These are phyloP conservation scores for Sarcophaga carnaria DNA, from an alignment of 2,888 invertebrate genomes.

Conservation along the genomic window DNA sequence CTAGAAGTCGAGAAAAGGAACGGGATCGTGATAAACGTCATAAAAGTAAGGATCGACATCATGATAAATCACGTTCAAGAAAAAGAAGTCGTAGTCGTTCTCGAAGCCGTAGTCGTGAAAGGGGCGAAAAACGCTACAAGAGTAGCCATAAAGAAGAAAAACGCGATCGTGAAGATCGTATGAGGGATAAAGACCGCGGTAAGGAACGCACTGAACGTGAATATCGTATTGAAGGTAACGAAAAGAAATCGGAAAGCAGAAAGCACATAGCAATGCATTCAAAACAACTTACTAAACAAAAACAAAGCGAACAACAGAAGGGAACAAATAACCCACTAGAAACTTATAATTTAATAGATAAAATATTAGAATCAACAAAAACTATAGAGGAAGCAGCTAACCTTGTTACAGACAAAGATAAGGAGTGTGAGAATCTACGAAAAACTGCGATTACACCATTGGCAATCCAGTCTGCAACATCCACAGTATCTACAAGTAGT, in stretches of 20 bases:
- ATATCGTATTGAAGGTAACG: slow-evolving; percentile 62
- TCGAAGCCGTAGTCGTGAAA: slow-evolving; percentile 77
- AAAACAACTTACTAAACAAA: slow-evolving; percentile 44
- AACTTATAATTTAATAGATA: slow-evolving; percentile 79
- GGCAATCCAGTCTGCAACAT: slow-evolving; percentile 54
- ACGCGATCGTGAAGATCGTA: slow-evolving; percentile 72
- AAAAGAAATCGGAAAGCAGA: slow-evolving; percentile 68
- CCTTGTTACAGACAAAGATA: slow-evolving; percentile 71
- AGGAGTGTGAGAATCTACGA: slow-evolving; percentile 52
- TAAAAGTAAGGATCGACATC: slow-evolving; percentile 77
- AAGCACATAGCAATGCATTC: slow-evolving; percentile 24
- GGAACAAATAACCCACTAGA: slow-evolving; percentile 65
- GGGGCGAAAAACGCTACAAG: slow-evolving; percentile 76
- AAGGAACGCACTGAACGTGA: slow-evolving; percentile 62
- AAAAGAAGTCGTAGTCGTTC: slow-evolving; percentile 78
- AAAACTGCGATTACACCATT: slow-evolving; percentile 51
- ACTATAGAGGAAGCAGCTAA: slow-evolving; percentile 81
- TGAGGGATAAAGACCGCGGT: slow-evolving; percentile 71
- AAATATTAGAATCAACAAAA: slow-evolving; percentile 81
- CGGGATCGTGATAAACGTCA: slow-evolving; percentile 74
- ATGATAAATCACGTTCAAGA: slow-evolving; percentile 72
- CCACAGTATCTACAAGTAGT: slow-evolving; percentile 49
- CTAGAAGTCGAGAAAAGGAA: slow-evolving; percentile 67
- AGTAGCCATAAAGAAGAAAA: slow-evolving; percentile 73
- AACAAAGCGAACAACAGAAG: slow-evolving; percentile 43